A percentile compares a stretch with the other conserved stretches of the same genome.
Conservation (phyloP, 2,797 vertebrate genomes). For the Thalassophryne amazonica region DNA sequence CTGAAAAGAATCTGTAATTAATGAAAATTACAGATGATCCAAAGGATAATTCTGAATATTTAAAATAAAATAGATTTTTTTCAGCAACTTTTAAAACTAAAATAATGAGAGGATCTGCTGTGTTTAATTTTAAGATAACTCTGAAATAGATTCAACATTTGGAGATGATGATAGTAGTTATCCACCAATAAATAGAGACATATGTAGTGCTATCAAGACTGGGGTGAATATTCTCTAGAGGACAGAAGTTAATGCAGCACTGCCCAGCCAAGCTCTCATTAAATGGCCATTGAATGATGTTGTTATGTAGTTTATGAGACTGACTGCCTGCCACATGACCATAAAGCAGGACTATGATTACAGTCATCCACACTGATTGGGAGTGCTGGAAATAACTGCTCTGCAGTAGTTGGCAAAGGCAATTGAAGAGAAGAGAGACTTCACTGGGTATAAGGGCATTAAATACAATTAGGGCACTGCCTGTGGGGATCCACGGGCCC, state of each 20-base stretch:
- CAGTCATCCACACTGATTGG: constrained; percentile 26
- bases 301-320: constrained; percentile 24
- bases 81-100: too few species aligned
- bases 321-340: constrained; percentile 32
- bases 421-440: not conserved
- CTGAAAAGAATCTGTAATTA: too few species aligned
- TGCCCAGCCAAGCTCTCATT: constrained; percentile 33
- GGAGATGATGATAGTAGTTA: not conserved
- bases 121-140: too few species aligned
- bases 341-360: constrained; percentile 29
- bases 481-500: too few species aligned
- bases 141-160: too few species aligned
- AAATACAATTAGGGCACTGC: too few species aligned
- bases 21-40: too few species aligned
- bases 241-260: constrained; percentile 11
- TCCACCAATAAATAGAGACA: constrained; percentile 1
- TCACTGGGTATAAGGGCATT: too few species aligned
- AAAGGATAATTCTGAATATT: too few species aligned
- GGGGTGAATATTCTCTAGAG: constrained; percentile 6
- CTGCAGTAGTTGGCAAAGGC: constrained; percentile 12
- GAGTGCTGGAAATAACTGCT: constrained; percentile 38
- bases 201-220: constrained; percentile 5
- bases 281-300: constrained; percentile 38
- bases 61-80: too few species aligned
- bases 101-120: too few species aligned